Conservation (phyloP, 2,888 invertebrate species). For the Papilio protenor region DNA sequence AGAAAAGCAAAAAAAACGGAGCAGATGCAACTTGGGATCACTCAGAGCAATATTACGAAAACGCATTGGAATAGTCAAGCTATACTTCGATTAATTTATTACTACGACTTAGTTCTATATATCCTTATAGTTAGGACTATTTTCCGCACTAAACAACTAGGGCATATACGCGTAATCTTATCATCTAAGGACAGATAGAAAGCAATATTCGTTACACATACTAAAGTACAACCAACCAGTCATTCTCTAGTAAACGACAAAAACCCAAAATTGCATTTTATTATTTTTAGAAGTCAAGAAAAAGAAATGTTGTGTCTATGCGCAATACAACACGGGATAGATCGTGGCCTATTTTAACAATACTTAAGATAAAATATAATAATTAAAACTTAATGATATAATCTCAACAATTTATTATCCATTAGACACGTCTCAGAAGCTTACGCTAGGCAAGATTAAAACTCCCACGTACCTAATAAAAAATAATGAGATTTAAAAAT, state of each 20-base stretch:
- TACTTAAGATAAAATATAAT: neutral
- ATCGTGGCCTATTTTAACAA: neutral
- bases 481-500: conserved; percentile 14
- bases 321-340: neutral
- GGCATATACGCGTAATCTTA: neutral
- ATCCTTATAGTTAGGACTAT: neutral
- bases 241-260: neutral
- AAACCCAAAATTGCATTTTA: neutral
- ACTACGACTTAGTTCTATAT: neutral
- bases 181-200: neutral
- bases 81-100: neutral
- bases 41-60: conserved; percentile 49
- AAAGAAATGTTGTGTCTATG: neutral
- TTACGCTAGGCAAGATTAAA: conserved; percentile 6
- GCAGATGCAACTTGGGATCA: conserved; percentile 57
- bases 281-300: neutral
- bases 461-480: conserved; percentile 15
- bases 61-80: conserved; percentile 50
- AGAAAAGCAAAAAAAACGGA: conserved; percentile 59
- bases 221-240: neutral
- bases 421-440: conserved; percentile 18
- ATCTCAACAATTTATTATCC: conserved; percentile 5
- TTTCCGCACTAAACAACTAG: neutral
- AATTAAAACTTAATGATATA: conserved; percentile 6
- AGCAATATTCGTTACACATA: neutral